Evolutionary conservation across 2,888 invertebrate species (phyloP).

Genomic region (Eudasyphora cyanicolor): DNA sequence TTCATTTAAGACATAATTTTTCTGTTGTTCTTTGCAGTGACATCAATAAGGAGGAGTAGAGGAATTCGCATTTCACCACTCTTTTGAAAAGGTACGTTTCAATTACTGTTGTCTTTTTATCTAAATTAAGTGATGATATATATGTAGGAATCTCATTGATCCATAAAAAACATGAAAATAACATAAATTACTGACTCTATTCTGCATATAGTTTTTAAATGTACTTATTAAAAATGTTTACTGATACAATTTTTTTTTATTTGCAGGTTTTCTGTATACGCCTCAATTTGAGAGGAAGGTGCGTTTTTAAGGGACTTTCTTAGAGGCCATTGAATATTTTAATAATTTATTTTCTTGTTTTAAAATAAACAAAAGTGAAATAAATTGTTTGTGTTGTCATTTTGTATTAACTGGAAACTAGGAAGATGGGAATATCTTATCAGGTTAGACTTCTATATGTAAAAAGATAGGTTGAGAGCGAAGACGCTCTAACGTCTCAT

Average conservation of each 20-base stretch:
- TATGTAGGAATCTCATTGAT: constrained; percentile 65
- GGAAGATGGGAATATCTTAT: too few species aligned
- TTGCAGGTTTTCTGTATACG: neutral
- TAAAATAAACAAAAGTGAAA: neutral
- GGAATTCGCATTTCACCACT: neutral
- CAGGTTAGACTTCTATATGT: too few species aligned
- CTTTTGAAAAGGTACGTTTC: constrained; percentile 22
- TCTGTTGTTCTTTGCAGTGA: neutral
- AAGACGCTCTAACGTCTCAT: too few species aligned
- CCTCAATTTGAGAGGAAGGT: too few species aligned
- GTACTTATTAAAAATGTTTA: neutral
- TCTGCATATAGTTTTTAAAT: neutral
- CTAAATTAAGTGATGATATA: constrained; percentile 52
- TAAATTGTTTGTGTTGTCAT: too few species aligned
- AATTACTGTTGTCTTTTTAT: neutral
- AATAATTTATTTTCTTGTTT: neutral
- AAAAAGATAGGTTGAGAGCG: too few species aligned
- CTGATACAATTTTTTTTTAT: constrained; percentile 6
- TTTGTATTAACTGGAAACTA: too few species aligned
- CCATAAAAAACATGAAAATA: constrained; percentile 57
- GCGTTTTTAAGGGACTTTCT: too few species aligned
- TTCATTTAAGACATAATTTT: neutral
- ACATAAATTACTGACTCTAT: constrained; percentile 19
- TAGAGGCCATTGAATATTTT: too few species aligned
- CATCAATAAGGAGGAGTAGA: neutral